Conservation (phyloP, 2,113 vertebrate species). For the Neogobius melanostomus region DNA sequence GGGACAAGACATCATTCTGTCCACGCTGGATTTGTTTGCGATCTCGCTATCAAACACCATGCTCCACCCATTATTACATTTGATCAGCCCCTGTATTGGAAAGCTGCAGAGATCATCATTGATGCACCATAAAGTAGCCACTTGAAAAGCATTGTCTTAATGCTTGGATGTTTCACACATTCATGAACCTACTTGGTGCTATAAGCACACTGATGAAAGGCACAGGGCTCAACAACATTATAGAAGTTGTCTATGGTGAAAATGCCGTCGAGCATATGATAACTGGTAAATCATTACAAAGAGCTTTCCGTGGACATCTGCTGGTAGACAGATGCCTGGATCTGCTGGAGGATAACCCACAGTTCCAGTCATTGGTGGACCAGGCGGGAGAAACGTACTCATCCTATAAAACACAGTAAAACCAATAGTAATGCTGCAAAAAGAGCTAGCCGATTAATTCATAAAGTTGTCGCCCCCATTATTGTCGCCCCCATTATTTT, state of each 20-base stretch:
- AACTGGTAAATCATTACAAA: not conserved
- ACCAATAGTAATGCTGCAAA: too few species aligned
- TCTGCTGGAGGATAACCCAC: too few species aligned
- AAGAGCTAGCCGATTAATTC: too few species aligned
- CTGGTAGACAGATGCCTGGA: too few species aligned
- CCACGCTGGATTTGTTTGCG: not conserved
- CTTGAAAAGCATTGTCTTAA: not conserved
- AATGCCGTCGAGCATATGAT: not conserved
- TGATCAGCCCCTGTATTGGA: slow-evolving; percentile 10
- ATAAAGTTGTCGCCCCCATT: too few species aligned
- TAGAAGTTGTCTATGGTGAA: not conserved
- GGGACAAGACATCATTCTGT: not conserved
- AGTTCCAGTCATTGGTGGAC: too few species aligned
- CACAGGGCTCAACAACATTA: not conserved
- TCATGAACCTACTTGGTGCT: not conserved
- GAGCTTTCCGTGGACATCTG: not conserved
- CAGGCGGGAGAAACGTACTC: too few species aligned
- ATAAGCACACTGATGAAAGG: not conserved
- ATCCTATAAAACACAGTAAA: too few species aligned
- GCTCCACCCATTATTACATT: slow-evolving; percentile 4
- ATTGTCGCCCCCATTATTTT: too few species aligned
- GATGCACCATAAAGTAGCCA: not conserved
- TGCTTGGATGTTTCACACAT: not conserved
- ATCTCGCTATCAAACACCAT: not conserved
- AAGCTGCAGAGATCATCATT: not conserved